Percentiles rank a stretch among this genome's conserved stretches.
phyloP scores from a whole-genome alignment of 2,888 invertebrate genomes.

The Sycophila texana region DNA sequence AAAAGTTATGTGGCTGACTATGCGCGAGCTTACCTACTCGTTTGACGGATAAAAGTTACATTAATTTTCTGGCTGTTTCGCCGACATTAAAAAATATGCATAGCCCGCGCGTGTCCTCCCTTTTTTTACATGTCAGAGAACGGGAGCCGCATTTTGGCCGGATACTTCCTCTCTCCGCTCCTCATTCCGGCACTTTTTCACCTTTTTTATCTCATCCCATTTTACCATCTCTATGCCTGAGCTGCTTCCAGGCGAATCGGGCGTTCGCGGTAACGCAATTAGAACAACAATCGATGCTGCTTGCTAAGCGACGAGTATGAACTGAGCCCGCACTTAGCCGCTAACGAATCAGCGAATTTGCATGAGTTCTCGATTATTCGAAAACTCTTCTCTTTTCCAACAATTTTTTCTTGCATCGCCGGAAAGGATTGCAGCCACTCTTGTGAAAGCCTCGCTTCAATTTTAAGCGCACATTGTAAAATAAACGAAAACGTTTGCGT shows the following conservation, averaged over 20 bases:
- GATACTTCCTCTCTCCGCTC: slow-evolving; percentile 56
- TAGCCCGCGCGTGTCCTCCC: slow-evolving; percentile 60
- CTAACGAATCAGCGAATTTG: too few relatives aligned
- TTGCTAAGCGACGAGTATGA: slow-evolving; percentile 69
- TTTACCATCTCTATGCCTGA: slow-evolving; percentile 57
- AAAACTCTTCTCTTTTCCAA: too few relatives aligned
- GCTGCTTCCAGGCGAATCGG: slow-evolving; percentile 70
- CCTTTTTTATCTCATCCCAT: not conserved
- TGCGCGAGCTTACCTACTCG: slow-evolving; percentile 18
- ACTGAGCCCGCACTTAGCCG: slow-evolving; percentile 41
- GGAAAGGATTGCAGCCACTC: too few relatives aligned
- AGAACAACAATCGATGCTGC: slow-evolving; percentile 73
- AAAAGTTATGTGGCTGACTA: slow-evolving; percentile 51
- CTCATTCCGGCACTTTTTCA: slow-evolving; percentile 28
- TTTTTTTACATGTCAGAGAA: slow-evolving; percentile 69
- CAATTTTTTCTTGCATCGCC: too few relatives aligned
- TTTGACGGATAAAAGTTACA: slow-evolving; percentile 67
- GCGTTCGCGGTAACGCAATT: slow-evolving; percentile 74
- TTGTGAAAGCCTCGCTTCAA: too few relatives aligned
- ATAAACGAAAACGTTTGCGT: too few relatives aligned
- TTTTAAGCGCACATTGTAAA: too few relatives aligned
- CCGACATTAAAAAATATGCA: slow-evolving; percentile 72
- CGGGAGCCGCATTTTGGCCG: slow-evolving; percentile 66
- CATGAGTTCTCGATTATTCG: too few relatives aligned
- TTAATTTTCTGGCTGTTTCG: slow-evolving; percentile 66